Conservation (phyloP, 2,888 invertebrate species). For the Hemistola chrysoprasaria region DNA sequence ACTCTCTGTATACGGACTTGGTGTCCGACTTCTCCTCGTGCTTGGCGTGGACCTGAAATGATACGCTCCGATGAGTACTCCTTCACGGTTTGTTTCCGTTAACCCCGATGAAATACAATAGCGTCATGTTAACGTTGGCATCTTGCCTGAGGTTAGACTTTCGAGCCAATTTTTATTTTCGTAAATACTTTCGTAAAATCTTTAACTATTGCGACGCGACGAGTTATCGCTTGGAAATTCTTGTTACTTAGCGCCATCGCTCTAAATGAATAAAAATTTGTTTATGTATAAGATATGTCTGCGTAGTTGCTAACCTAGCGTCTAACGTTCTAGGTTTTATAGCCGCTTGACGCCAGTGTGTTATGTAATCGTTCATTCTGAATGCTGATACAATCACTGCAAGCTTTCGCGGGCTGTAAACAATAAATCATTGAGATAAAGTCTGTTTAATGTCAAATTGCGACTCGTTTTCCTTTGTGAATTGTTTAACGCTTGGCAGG, state of each 20-base stretch:
- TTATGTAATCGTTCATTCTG: conserved; percentile 14
- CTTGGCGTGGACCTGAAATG: conserved; percentile 95
- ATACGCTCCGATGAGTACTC: conserved; percentile 17
- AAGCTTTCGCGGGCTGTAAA: conserved; percentile 1
- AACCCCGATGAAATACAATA: conserved; percentile 50
- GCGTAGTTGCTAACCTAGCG: conserved; percentile 19
- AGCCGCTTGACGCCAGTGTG: conserved; percentile 10
- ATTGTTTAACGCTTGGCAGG: conserved; percentile 6
- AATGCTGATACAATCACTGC: conserved; percentile 6
- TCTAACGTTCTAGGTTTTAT: conserved; percentile 18
- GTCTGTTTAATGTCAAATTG: conserved; percentile 6
- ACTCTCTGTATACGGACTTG: conserved; percentile 98
- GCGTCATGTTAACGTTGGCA: conserved; percentile 53
- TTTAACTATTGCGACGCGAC: conserved; percentile 51
- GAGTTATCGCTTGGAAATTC: conserved; percentile 29
- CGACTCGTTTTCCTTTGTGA: conserved; percentile 1
- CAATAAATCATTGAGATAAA: conserved; percentile 4
- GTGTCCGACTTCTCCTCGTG: conserved; percentile 99
- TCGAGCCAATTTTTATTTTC: conserved; percentile 47
- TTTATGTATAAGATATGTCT: conserved; percentile 11
- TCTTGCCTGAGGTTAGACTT: conserved; percentile 46
- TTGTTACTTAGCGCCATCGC: conserved; percentile 18
- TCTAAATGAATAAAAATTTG: conserved; percentile 11
- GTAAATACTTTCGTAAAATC: conserved; percentile 49
- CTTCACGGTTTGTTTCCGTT: conserved; percentile 37